Evolutionary conservation across 1,140 invertebrate species (phyloP), one percentile per base, ranked within the genome.

Genomic region (Chlorops oryzae): DNA sequence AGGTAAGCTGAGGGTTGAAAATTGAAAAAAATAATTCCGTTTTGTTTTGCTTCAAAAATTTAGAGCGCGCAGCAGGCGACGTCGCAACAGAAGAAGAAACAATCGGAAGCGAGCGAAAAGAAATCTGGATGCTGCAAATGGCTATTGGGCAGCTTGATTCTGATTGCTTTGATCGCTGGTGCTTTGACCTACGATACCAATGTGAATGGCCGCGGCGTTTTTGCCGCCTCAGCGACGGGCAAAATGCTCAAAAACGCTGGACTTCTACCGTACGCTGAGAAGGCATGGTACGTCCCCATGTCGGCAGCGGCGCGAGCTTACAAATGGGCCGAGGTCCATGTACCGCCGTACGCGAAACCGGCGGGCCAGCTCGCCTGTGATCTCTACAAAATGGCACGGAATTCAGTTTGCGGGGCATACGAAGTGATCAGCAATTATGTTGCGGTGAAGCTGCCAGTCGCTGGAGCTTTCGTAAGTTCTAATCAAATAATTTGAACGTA

Each of bases 301-400:
- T 66, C 75, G 1, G 78, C 79, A 23, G 78, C 77, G 2, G 75
- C 77, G 2, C 74, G 78, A 47, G 77, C 77, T 10, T 80, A 81
- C 50, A 74, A 80, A 51, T 83, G 79, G 75, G 62, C 83, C 35
- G 80, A 87, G 58, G 74, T 79, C 17, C 80, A 78, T 60, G 79
- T 80, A n/a, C 85, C 85, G 1, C 73, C 81, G 15, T 84, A 84
- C 59, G 72, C 74, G 17, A 74, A 75, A 55, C 81, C 84, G 1
- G 86, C 85, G 58, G 58, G 76, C 3, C 76, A 81, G 65, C 74
- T 86, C 15, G 62, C 75, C 1, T 72, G 68, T 51, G 80, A 87
- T 63, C 32, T 79, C 10, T 74, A 73, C 50, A 68, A 80, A 40
- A 32, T 86, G 39, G 59, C 64, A 2, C 70, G 71, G 43, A 84